These are phyloP conservation scores for Tupaia tana DNA, from an alignment of 2,113 vertebrate genomes.

Conservation along the genomic window DNA sequence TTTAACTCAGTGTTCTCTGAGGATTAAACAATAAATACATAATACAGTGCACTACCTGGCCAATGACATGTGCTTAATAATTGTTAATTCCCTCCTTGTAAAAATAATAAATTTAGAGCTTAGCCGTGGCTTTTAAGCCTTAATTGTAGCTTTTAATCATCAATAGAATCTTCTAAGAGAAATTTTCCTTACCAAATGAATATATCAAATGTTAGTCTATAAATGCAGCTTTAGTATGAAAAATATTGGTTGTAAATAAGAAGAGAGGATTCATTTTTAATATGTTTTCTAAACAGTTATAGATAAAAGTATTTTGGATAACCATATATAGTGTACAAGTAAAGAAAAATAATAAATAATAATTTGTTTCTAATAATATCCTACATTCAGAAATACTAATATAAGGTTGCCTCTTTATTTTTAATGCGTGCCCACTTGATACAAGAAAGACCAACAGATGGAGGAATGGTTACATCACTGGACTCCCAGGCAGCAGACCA, in stretches of 20 bases:
- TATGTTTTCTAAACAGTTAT: background rate
- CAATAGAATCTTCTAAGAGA: background rate
- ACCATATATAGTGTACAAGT: slow-evolving; percentile 24
- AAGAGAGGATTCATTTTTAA: slow-evolving; percentile 58
- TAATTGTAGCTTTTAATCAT: slow-evolving; percentile 33
- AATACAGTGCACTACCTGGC: background rate
- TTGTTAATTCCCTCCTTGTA: background rate
- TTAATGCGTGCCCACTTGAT: background rate
- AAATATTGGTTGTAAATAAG: slow-evolving; percentile 30
- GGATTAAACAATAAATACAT: slow-evolving; percentile 18
- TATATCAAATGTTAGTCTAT: background rate
- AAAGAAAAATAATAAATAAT: slow-evolving; percentile 37
- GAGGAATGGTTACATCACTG: no score
- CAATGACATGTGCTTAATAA: background rate
- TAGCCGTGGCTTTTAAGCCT: background rate
- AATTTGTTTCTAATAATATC: slow-evolving; percentile 31
- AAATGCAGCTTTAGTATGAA: slow-evolving; percentile 13
- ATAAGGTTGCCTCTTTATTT: background rate
- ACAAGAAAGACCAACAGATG: background rate
- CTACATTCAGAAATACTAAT: slow-evolving; percentile 41
- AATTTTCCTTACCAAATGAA: slow-evolving; percentile 24
- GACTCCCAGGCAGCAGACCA: no score
- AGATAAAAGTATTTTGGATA: slow-evolving; percentile 43
- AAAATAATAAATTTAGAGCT: slow-evolving; percentile 17
- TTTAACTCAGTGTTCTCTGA: background rate